Base-by-base conservation (phyloP, 2,888 invertebrate species). In the Brachyptera risi region DNA sequence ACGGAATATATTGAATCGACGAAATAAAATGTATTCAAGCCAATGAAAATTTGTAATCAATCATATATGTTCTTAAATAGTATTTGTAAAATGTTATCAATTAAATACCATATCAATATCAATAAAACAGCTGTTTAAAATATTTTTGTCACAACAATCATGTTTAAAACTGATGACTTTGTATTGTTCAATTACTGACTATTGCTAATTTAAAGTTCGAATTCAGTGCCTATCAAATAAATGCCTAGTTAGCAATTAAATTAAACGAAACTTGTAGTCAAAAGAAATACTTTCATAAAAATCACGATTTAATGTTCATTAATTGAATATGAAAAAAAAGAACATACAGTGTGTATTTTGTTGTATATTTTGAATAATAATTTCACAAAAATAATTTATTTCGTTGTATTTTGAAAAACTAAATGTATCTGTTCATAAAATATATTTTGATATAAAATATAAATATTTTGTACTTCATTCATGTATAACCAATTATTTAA, bases 391-490 rank as follows among this genome's bases (percentile, higher is more conserved):
- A 38, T 38, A 11, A 38, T 38, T 38, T 38, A 38, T 38, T 38
- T 38, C 40, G 40, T 38, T 38, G 40, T 38, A 38, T 38, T 38
- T 15, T 38, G 40, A n/a, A n/a, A n/a, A n/a, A n/a, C n/a, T n/a
- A n/a, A 38, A 17, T 38, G 40, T 38, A 42, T 42, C 59, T 61
- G 61, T 63, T 62, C 65, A 65, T 61, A 60, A 60, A 64, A 65
- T 65, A 65, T 65, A 65, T 65, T 65, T 65, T 65, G 65, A 65
- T 65, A 65, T 49, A 63, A 65, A 65, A 63, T 38, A 38, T 38
- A 38, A 38, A n/a, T 15, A 38, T 15, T 3, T 3, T 3, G 17
- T 38, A 15, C 3, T 3, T 38, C 3, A 38, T 38, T 38, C 40
- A 3, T 38, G 17, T 38, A n/a, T n/a, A n/a, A n/a, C n/a, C n/a